Evolutionary conservation across 1,140 invertebrate genomes (phyloP), one percentile per base, ranked within the genome.

Genomic region (Nasonia giraulti): DNA sequence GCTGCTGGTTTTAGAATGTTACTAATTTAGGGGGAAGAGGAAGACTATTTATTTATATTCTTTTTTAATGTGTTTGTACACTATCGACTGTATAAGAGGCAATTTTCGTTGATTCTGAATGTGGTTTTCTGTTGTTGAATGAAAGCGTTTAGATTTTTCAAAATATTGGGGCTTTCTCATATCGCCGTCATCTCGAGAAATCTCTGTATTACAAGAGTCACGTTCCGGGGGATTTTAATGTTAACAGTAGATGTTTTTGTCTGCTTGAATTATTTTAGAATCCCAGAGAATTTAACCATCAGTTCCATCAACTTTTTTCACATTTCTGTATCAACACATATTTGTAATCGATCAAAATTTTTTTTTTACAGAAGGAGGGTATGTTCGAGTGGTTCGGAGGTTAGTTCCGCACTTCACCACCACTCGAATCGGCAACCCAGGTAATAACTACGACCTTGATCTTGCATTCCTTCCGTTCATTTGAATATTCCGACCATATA

Each of bases 291-390:
- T 27, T 27, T 27, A 27, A 27, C 27, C 27, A 27, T 27, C 1
- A 27, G 27, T 27, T 27, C 1, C 27, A 27, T 27, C 27, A 27
- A 27, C 1, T 1, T 27, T 27, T 1, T 1, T 27, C 27, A 27
- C 27, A 27, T 2, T 27, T 27, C 1, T 27, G 27, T 27, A 27
- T 27, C 27, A 27, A 27, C 27, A 27, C 1, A 37, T 37, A 37
- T 37, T 37, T 37, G 33, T 37, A 37, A 4, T 37, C 33, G 5
- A 37, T 6, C 3, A 37, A 68, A n/a, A 62, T 31, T 69, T 80
- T 87, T 80, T 33, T 37, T 40, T 89, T 91, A 68, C 80, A 92
- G 91, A 66, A 89, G 91, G 69, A 89, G 91, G 85, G 90, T 92
- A 10, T 92, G 91, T 55, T 88, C 87, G 5, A 88, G 87, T 14